Percentiles rank a stretch among this genome's conserved stretches.
Conservation (phyloP, 2,797 vertebrate genomes). For the Darevskia mixta region DNA sequence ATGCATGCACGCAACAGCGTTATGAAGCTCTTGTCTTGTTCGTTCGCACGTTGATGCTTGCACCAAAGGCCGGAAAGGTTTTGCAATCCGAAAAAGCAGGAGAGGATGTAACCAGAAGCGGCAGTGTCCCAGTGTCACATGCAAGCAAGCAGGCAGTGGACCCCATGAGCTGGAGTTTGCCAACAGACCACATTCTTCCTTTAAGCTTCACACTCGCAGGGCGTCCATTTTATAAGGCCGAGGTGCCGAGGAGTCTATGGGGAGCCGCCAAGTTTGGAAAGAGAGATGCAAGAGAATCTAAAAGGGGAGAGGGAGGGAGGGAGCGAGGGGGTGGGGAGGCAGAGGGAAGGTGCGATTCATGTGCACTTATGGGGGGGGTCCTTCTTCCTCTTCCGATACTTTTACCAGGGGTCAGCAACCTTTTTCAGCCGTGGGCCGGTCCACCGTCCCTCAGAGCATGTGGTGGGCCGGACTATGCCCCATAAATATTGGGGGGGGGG, state of each 20-base stretch:
- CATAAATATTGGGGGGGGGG: too few relatives aligned
- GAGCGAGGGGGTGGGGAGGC: not conserved
- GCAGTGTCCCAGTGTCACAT: slow-evolving; percentile 10
- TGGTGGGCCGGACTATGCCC: too few relatives aligned
- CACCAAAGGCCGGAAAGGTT: not conserved
- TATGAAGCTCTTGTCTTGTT: not conserved
- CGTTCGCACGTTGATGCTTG: not conserved
- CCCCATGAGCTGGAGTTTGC: not conserved
- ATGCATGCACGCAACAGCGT: not conserved
- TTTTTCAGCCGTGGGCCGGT: too few relatives aligned
- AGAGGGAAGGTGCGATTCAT: not conserved
- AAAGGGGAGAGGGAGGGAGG: not conserved
- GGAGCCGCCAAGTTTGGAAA: slow-evolving; percentile 40
- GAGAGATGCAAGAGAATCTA: not conserved
- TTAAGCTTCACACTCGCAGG: slow-evolving; percentile 37
- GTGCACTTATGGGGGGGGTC: not conserved
- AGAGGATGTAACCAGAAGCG: slow-evolving; percentile 13
- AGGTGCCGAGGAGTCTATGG: slow-evolving; percentile 64
- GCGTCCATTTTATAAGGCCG: slow-evolving; percentile 53
- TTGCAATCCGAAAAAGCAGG: not conserved
- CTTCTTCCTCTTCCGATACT: not conserved
- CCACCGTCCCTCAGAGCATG: too few relatives aligned
- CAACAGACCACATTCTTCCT: slow-evolving; percentile 13
- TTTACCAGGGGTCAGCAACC: not conserved
- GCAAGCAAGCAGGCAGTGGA: slow-evolving; percentile 17